Conservation (phyloP, 2,113 vertebrate genomes). For the Paradoxurus hermaphroditus region DNA sequence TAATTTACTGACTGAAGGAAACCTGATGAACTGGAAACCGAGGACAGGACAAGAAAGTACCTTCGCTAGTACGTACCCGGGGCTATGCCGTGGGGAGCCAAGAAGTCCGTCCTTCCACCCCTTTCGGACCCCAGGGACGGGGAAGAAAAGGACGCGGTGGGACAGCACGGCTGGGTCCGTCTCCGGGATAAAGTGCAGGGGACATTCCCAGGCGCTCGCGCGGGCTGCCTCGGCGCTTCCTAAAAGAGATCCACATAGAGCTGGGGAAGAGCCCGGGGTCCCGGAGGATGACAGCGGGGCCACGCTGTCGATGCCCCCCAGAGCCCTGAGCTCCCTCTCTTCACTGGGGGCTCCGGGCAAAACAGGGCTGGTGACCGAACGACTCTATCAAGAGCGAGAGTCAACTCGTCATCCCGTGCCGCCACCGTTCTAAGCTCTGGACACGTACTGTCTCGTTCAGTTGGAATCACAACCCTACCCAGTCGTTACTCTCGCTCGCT, state of each 20-base stretch:
- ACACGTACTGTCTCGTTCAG: accelerated
- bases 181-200: background rate
- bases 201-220: background rate
- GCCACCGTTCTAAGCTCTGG: background rate
- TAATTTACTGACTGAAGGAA: background rate
- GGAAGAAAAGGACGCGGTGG: background rate
- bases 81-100: background rate
- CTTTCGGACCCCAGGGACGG: background rate
- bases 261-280: background rate
- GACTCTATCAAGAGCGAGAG: background rate
- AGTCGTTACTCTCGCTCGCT: accelerated
- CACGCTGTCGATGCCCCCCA: background rate
- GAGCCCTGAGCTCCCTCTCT: background rate
- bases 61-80: background rate
- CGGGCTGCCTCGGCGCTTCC: background rate
- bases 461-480: background rate
- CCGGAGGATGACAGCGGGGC: background rate
- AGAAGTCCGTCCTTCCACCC: too few species aligned
- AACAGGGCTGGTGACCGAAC: too few species aligned
- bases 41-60: background rate
- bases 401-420: background rate
- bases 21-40: background rate
- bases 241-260: background rate
- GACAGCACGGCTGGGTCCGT: background rate
- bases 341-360: background rate